A percentile compares a stretch with the other conserved stretches of the same genome.
Conservation (phyloP, 2,797 vertebrate species). For the Tolypeutes matacus region DNA sequence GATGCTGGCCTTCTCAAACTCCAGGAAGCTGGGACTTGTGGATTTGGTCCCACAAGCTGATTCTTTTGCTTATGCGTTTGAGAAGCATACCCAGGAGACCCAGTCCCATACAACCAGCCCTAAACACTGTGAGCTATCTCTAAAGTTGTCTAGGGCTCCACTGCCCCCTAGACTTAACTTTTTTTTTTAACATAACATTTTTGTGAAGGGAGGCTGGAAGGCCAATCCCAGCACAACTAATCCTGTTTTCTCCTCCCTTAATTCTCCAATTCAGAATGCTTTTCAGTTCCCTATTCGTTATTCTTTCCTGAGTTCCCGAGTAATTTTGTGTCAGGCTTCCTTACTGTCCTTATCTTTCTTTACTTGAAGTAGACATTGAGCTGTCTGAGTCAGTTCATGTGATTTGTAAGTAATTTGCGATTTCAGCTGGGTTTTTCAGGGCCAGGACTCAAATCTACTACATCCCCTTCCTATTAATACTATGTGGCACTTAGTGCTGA, state of each 20-base stretch:
- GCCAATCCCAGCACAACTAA: neutral
- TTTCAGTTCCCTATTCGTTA: neutral
- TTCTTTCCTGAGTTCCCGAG: neutral
- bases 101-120: neutral
- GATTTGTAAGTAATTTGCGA: neutral
- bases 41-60: neutral
- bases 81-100: neutral
- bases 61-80: neutral
- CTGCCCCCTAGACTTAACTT: neutral
- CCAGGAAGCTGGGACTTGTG: neutral
- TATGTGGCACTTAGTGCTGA: neutral
- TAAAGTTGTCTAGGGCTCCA: neutral
- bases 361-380: neutral
- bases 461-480: neutral
- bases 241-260: neutral
- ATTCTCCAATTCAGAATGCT: neutral
- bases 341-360: neutral
- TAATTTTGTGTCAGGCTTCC: neutral
- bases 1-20: neutral
- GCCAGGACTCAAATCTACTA: rapidly evolving
- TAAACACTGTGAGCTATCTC: neutral
- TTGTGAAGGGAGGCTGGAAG: neutral
- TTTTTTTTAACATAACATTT: neutral
- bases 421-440: neutral
- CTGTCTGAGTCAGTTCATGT: neutral